Percentiles rank a stretch among this genome's conserved stretches.
These are phyloP conservation scores for Silurus aristotelis DNA, from an alignment of 2,797 vertebrate genomes.

Conservation along the genomic window DNA sequence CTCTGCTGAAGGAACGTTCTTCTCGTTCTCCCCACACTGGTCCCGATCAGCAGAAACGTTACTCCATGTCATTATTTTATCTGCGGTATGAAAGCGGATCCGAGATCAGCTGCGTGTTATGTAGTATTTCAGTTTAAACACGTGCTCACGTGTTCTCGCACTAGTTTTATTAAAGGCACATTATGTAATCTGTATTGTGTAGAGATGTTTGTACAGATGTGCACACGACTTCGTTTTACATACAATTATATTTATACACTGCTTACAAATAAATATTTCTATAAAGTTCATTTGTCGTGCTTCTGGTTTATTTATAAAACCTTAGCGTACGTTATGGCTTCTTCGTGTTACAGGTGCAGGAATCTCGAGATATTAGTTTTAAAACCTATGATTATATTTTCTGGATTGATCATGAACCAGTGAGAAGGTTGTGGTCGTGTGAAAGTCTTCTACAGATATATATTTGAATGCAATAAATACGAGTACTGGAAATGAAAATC, in stretches of 20 bases:
- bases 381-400: not conserved
- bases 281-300: slow-evolving; percentile 54
- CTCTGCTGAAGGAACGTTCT: slow-evolving; percentile 7
- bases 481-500: not conserved
- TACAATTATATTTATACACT: slow-evolving; percentile 76
- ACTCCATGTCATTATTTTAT: not conserved
- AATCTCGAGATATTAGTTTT: not conserved
- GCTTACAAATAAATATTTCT: slow-evolving; percentile 78
- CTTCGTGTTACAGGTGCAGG: not conserved
- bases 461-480: not conserved
- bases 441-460: not conserved
- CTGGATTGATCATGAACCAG: not conserved
- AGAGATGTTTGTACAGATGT: slow-evolving; percentile 71
- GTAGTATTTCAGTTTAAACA: slow-evolving; percentile 30
- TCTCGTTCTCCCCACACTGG: not conserved
- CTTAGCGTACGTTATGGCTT: slow-evolving; percentile 65
- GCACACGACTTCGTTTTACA: slow-evolving; percentile 71
- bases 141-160: slow-evolving; percentile 20
- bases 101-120: not conserved
- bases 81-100: slow-evolving; percentile 1
- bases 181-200: slow-evolving; percentile 58
- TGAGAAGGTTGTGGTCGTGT: not conserved
- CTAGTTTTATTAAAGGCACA: slow-evolving; percentile 63
- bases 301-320: slow-evolving; percentile 61
- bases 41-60: not conserved